phyloP scores from a whole-genome alignment of 1,140 invertebrate genomes.

The Hylyphantes graminicola region DNA sequence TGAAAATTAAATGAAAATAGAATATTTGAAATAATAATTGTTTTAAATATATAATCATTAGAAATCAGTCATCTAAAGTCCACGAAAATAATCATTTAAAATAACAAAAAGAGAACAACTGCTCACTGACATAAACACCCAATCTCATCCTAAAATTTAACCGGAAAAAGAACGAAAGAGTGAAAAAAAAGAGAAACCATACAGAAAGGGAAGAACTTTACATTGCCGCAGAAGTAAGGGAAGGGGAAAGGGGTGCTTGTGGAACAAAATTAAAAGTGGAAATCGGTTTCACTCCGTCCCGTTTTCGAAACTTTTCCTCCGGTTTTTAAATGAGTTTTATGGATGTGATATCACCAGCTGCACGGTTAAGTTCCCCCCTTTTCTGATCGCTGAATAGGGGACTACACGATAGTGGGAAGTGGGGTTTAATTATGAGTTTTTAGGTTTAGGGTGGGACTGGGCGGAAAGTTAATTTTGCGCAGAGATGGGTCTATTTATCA shows the following conservation, averaged over 20 bases:
- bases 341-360: conserved; percentile 35
- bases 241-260: not conserved
- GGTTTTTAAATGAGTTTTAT: conserved; percentile 44
- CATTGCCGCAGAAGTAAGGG: not conserved
- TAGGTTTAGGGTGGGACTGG: conserved; percentile 3
- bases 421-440: conserved; percentile 34
- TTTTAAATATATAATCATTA: no score
- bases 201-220: conserved; percentile 22
- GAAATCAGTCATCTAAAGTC: no score
- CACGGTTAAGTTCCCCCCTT: conserved; percentile 26
- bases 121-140: no score
- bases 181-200: not conserved
- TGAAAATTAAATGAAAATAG: no score
- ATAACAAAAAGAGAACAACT: no score
- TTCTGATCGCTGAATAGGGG: not conserved
- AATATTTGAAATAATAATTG: no score
- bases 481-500: conserved; percentile 28
- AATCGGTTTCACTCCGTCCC: conserved; percentile 36
- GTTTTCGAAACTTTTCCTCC: conserved; percentile 8
- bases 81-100: no score
- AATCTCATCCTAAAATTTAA: no score
- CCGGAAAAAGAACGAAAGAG: not conserved
- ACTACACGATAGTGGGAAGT: not conserved
- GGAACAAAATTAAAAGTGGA: conserved; percentile 4
- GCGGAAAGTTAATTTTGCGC: conserved; percentile 27